These are phyloP conservation scores for Teleogryllus oceanicus DNA, from an alignment of 2,888 invertebrate genomes.

Conservation along the genomic window DNA sequence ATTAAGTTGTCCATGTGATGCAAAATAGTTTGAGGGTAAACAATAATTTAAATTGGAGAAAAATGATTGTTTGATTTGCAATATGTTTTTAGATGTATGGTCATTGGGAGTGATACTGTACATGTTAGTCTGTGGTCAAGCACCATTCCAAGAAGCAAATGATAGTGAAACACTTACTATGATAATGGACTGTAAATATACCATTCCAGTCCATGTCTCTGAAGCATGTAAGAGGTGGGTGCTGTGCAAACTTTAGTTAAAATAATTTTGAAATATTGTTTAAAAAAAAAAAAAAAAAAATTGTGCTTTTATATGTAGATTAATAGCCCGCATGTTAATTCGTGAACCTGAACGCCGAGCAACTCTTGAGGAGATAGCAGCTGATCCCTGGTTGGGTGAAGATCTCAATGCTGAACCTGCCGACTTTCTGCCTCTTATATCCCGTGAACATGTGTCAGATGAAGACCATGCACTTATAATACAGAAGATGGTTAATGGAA, in stretches of 20 bases:
- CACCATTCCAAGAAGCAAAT: constrained; percentile 98
- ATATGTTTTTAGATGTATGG: constrained; percentile 77
- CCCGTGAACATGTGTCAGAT: constrained; percentile 83
- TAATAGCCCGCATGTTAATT: constrained; percentile 91
- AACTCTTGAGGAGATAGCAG: constrained; percentile 79
- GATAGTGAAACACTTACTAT: constrained; percentile 98
- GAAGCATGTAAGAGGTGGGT: constrained; percentile 73
- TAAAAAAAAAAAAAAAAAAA: neutral
- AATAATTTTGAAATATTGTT: neutral
- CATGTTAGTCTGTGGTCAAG: constrained; percentile 96
- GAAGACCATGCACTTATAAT: constrained; percentile 89
- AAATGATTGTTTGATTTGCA: too few species aligned
- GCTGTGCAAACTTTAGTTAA: neutral
- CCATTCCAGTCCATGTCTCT: constrained; percentile 84
- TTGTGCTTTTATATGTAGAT: constrained; percentile 50
- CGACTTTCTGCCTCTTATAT: constrained; percentile 76
- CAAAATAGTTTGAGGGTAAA: too few species aligned
- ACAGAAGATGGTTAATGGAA: constrained; percentile 93
- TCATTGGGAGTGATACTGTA: constrained; percentile 96
- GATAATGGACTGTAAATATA: constrained; percentile 99
- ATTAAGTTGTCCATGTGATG: too few species aligned
- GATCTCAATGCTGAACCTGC: constrained; percentile 50
- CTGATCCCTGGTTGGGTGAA: constrained; percentile 75
- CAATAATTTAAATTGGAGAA: too few species aligned
- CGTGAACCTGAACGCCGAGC: constrained; percentile 90